Evolutionary conservation across 2,113 vertebrate species (phyloP).

Genomic region (Siniperca chuatsi): DNA sequence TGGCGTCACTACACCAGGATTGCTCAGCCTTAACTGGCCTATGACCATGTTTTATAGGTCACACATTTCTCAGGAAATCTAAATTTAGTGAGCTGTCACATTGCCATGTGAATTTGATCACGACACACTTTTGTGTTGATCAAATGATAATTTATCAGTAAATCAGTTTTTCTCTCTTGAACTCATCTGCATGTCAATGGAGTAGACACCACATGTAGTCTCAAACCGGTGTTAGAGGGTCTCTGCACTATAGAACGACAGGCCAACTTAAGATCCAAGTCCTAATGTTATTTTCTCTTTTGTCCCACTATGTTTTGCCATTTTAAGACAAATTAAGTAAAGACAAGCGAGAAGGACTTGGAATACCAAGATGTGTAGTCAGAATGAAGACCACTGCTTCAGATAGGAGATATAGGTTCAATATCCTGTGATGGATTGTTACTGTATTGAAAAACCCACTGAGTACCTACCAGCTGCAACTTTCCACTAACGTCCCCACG

Average conservation of each 20-base stretch:
- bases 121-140: not conserved
- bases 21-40: constrained; percentile 35
- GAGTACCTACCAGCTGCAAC: not conserved
- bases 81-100: not conserved
- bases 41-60: constrained; percentile 15
- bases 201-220: not conserved
- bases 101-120: constrained; percentile 2
- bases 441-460: not conserved
- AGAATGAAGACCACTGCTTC: not conserved
- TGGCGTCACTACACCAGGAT: not conserved
- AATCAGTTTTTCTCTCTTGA: not conserved
- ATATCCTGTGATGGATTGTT: not conserved
- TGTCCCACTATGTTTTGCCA: not conserved
- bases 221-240: not conserved
- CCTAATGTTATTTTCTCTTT: not conserved
- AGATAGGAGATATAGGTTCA: not conserved
- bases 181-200: not conserved
- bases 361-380: not conserved
- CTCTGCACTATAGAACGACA: not conserved
- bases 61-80: constrained; percentile 53
- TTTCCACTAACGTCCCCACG: not conserved
- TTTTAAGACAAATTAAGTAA: not conserved
- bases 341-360: not conserved
- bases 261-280: not conserved
- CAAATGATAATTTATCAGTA: not conserved